Percentiles rank a stretch among this genome's conserved stretches.
phyloP scores from a whole-genome alignment of 2,888 invertebrate species.

The Idaea dimidiata region DNA sequence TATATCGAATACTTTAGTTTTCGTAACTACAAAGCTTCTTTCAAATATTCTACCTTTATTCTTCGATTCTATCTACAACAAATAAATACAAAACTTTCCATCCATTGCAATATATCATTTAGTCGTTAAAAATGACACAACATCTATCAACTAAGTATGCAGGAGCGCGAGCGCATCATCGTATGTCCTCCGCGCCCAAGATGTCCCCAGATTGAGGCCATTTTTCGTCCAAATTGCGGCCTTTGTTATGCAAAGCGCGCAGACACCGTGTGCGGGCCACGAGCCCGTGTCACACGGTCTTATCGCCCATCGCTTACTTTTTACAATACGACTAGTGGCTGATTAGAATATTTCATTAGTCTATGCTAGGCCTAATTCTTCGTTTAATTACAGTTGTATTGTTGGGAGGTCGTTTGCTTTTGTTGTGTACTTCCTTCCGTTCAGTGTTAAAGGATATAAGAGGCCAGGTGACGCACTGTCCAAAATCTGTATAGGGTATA shows the following conservation, averaged over 20 bases:
- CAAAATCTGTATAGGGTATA: background rate
- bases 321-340: conserved; percentile 69
- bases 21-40: no score
- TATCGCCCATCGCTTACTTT: conserved; percentile 69
- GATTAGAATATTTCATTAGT: conserved; percentile 78
- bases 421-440: background rate
- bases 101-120: background rate
- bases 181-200: conserved; percentile 47
- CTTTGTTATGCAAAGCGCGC: conserved; percentile 80
- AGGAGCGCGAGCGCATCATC: conserved; percentile 48
- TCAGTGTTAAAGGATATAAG: background rate
- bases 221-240: conserved; percentile 79
- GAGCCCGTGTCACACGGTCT: conserved; percentile 66
- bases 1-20: no score
- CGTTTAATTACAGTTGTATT: conserved; percentile 55
- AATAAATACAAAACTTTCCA: background rate
- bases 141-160: conserved; percentile 33
- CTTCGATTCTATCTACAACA: background rate
- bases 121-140: background rate
- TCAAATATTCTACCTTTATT: background rate
- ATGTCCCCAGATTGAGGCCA: conserved; percentile 69
- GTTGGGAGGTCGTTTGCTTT: conserved; percentile 43
- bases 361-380: conserved; percentile 51
- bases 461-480: background rate
- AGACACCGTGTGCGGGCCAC: conserved; percentile 76